Percentiles rank a stretch among this genome's conserved stretches.
Evolutionary conservation across 2,113 vertebrate genomes (phyloP).

Genomic region (Hoplias malabaricus): DNA sequence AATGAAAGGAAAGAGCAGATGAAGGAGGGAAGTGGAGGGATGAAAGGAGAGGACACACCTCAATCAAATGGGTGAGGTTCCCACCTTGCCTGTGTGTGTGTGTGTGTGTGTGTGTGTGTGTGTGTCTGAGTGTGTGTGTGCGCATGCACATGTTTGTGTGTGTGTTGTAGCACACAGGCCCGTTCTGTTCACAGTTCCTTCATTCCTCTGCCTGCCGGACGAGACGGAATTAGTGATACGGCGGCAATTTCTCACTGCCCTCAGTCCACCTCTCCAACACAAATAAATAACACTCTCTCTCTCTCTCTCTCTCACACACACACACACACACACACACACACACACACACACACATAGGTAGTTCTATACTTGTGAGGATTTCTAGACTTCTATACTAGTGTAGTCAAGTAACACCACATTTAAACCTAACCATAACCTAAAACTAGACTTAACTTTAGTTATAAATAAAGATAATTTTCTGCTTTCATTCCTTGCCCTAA

Average conservation of each 20-base stretch:
- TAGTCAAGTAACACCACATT: too few relatives aligned
- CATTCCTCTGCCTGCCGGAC: slow-evolving; percentile 42
- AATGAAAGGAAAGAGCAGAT: neutral
- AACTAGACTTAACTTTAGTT: too few relatives aligned
- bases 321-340: slow-evolving; percentile 39
- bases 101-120: slow-evolving; percentile 40
- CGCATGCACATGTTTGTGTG: slow-evolving; percentile 16
- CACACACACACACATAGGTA: slow-evolving; percentile 44
- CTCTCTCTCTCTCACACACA: slow-evolving; percentile 11
- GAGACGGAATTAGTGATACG: slow-evolving; percentile 67
- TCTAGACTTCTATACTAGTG: too few relatives aligned
- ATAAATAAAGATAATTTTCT: too few relatives aligned
- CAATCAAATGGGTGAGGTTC: slow-evolving; percentile 44
- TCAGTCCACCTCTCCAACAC: slow-evolving; percentile 53
- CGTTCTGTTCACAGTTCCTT: slow-evolving; percentile 53
- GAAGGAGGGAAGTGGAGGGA: slow-evolving; percentile 27
- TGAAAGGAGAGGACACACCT: slow-evolving; percentile 29
- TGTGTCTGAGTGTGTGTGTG: slow-evolving; percentile 29
- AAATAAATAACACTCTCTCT: slow-evolving; percentile 64
- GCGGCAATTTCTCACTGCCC: slow-evolving; percentile 56
- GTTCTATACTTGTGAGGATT: too few relatives aligned
- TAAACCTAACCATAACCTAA: too few relatives aligned
- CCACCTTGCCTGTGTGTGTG: slow-evolving; percentile 16
- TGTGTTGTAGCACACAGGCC: slow-evolving; percentile 43
- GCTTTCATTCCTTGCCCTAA: too few relatives aligned